These are phyloP conservation scores for Aphis gossypii DNA, from an alignment of 1,140 invertebrate genomes.

Conservation along the genomic window DNA sequence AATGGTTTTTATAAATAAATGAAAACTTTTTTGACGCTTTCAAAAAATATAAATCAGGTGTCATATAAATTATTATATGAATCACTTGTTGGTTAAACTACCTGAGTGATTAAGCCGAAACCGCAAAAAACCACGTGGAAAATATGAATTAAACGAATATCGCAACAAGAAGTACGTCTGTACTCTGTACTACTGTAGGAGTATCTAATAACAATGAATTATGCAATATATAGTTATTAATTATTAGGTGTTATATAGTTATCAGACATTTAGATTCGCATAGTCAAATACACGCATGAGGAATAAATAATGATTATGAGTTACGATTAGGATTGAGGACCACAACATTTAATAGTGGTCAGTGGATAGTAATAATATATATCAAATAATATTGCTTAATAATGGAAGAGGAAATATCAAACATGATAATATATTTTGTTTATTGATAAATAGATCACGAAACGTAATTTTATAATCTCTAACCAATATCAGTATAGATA, in stretches of 20 bases:
- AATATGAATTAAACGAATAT: not conserved
- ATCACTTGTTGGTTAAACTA: not conserved
- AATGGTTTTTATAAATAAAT: not conserved
- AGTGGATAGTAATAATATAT: not conserved
- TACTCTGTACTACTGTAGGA: not conserved
- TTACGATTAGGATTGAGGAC: not conserved
- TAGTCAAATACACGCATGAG: not conserved
- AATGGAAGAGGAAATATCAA: not conserved
- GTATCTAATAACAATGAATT: not conserved
- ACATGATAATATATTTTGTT: conserved; percentile 11
- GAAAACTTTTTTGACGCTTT: not conserved
- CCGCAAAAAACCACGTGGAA: not conserved
- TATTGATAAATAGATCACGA: not conserved
- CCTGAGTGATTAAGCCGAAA: not conserved
- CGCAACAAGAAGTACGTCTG: not conserved
- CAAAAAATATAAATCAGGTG: not conserved
- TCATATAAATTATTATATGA: not conserved
- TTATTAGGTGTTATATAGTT: not conserved
- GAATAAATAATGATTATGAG: not conserved
- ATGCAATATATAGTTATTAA: not conserved
- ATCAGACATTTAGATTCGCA: not conserved
- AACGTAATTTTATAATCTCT: conserved; percentile 12
- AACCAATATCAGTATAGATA: too few species aligned
- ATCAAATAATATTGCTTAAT: not conserved
- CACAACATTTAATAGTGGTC: not conserved